Conservation (phyloP, 64 coral and sea anemone species). For the Pocillopora verrucosa region DNA sequence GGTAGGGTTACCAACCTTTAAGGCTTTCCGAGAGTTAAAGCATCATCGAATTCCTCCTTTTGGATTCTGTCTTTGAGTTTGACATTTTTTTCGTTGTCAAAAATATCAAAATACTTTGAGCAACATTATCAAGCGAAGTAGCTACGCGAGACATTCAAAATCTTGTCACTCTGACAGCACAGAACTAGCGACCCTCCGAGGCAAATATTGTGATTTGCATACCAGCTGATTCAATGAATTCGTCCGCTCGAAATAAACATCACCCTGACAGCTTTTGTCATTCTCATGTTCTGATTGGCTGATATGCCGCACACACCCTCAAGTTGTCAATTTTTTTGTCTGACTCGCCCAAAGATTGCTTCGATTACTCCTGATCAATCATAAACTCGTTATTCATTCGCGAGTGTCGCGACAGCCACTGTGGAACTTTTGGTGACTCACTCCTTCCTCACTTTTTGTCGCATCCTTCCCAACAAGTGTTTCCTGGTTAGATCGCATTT, state of each 20-base stretch:
- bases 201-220: slow-evolving; percentile 1
- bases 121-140: not conserved
- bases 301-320: not conserved
- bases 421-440: not conserved
- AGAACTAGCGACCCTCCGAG: not conserved
- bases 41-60: too few relatives aligned
- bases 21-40: too few relatives aligned
- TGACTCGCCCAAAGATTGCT: not conserved
- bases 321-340: not conserved
- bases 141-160: not conserved
- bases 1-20: too few relatives aligned
- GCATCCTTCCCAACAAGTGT: not conserved
- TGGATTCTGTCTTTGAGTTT: too few relatives aligned
- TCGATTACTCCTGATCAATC: not conserved
- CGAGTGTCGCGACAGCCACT: not conserved
- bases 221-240: slow-evolving; percentile 11
- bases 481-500: not conserved
- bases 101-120: not conserved
- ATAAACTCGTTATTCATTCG: not conserved
- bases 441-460: not conserved
- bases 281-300: not conserved
- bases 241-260: not conserved
- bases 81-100: too few relatives aligned
- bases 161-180: not conserved
- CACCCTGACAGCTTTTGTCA: not conserved